Conservation (phyloP, 2,888 invertebrate genomes). For the Andrena bicolor region DNA sequence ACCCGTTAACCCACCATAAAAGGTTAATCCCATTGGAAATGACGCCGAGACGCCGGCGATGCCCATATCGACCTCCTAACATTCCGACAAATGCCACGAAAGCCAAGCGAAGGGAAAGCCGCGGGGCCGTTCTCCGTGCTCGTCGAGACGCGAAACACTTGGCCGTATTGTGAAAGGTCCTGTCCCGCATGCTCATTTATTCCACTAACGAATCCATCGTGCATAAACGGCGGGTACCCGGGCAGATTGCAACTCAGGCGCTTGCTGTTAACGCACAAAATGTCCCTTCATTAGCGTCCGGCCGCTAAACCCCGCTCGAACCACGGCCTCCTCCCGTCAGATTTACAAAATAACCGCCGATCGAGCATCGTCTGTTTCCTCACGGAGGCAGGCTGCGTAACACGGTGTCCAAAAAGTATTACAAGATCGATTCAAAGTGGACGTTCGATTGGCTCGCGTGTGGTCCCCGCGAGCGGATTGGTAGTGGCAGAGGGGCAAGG, state of each 20-base stretch:
- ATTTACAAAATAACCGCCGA: conserved; percentile 23
- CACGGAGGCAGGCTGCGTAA: background rate
- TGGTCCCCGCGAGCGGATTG: conserved; percentile 56
- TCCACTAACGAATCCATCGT: conserved; percentile 32
- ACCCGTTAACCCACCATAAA: background rate
- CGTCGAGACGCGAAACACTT: conserved; percentile 4
- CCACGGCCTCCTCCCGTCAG: conserved; percentile 21
- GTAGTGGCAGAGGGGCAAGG: background rate
- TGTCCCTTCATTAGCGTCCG: conserved; percentile 46
- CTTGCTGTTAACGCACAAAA: conserved; percentile 36
- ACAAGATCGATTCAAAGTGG: background rate
- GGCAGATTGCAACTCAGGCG: conserved; percentile 24
- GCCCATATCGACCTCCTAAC: conserved; percentile 51
- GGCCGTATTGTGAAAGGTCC: conserved; percentile 13
- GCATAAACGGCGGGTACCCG: conserved; percentile 11
- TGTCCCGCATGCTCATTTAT: conserved; percentile 25
- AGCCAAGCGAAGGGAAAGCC: conserved; percentile 43
- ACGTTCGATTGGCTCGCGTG: conserved; percentile 49
- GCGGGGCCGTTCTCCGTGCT: conserved; percentile 7
- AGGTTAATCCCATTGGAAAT: conserved; percentile 14
- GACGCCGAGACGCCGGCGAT: conserved; percentile 23
- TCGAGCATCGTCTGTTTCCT: background rate
- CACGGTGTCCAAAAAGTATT: background rate
- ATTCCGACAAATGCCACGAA: conserved; percentile 67
- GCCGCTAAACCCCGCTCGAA: conserved; percentile 5